These are phyloP conservation scores for Machimus atricapillus DNA, from an alignment of 2,888 invertebrate species.

Conservation along the genomic window DNA sequence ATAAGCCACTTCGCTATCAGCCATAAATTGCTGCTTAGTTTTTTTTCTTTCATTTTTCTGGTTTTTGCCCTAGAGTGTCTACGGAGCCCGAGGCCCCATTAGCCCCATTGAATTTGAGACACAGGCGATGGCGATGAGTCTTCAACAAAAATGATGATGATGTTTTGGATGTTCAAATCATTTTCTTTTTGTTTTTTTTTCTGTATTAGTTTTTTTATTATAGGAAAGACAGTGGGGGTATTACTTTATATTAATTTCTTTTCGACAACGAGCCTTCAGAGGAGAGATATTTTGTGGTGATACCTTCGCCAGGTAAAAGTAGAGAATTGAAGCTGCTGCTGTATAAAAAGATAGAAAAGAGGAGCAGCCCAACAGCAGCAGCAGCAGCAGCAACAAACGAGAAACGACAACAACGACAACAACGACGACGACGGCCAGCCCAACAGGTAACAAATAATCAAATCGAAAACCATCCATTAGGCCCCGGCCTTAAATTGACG, in stretches of 20 bases:
- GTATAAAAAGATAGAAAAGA: not conserved
- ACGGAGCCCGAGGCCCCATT: not conserved
- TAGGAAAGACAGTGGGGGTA: not conserved
- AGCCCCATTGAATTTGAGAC: not conserved
- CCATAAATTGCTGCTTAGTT: slow-evolving; percentile 12
- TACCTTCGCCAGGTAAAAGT: not conserved
- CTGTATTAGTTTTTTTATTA: not conserved
- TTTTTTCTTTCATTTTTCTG: not conserved
- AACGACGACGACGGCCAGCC: not conserved
- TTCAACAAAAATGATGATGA: not conserved
- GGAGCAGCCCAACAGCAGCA: not conserved
- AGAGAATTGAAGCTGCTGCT: not conserved
- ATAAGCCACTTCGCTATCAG: slow-evolving; percentile 19
- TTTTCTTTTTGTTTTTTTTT: not conserved
- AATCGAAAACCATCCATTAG: slow-evolving; percentile 30
- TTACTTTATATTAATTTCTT: not conserved
- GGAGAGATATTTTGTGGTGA: not conserved
- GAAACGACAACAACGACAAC: not conserved
- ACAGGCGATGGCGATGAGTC: not conserved
- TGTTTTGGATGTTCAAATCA: not conserved
- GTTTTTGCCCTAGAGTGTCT: not conserved
- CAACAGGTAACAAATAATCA: slow-evolving; percentile 7
- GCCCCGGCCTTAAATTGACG: not conserved
- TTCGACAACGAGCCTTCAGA: not conserved
- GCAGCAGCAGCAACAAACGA: not conserved